phyloP scores from a whole-genome alignment of 2,888 invertebrate species.

The Strigamia transsilvanica region DNA sequence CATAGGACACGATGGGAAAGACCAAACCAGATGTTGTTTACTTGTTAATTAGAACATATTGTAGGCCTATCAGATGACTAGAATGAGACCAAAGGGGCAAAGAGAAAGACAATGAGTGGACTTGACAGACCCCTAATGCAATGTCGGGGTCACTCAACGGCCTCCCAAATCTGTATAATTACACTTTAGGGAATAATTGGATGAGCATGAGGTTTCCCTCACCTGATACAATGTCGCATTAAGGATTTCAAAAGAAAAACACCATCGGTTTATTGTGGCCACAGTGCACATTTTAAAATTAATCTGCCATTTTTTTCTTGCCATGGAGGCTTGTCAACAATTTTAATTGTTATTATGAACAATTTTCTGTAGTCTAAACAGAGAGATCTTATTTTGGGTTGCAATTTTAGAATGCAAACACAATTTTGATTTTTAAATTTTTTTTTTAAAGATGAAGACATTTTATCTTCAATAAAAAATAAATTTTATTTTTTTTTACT shows the following conservation, averaged over 20 bases:
- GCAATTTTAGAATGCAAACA: too few species aligned
- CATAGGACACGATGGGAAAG: conserved; percentile 24
- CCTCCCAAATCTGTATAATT: conserved; percentile 48
- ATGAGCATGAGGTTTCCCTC: conserved; percentile 23
- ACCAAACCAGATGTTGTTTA: conserved; percentile 31
- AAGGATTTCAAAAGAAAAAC: conserved; percentile 30
- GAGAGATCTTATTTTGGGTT: too few species aligned
- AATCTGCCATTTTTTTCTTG: neutral
- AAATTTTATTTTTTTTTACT: too few species aligned
- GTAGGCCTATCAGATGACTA: conserved; percentile 48
- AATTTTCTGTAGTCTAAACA: too few species aligned
- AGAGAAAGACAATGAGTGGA: conserved; percentile 49
- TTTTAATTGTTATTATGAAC: too few species aligned
- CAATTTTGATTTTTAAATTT: too few species aligned
- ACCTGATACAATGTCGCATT: conserved; percentile 31
- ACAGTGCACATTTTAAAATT: neutral
- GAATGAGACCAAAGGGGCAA: conserved; percentile 47
- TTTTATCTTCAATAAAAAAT: too few species aligned
- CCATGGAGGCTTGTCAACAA: too few species aligned
- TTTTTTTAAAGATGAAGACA: too few species aligned
- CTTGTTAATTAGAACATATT: conserved; percentile 49
- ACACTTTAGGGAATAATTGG: conserved; percentile 49
- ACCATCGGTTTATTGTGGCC: neutral
- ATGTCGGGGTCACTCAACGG: conserved; percentile 43
- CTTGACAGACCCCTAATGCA: conserved; percentile 49